Conservation (phyloP, 2,113 vertebrate species). For the Pluvianellus socialis region DNA sequence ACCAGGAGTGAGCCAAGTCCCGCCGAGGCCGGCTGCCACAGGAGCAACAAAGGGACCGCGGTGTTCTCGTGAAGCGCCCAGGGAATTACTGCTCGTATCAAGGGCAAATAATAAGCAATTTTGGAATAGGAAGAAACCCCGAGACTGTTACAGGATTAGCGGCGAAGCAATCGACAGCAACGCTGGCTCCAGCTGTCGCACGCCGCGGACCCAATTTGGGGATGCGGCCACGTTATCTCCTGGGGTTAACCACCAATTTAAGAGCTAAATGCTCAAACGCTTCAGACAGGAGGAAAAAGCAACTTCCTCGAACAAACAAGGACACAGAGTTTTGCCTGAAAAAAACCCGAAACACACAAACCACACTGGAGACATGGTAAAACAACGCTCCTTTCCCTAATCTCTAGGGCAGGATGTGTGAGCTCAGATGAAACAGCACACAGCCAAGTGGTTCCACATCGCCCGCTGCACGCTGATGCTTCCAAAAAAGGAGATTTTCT, state of each 20-base stretch:
- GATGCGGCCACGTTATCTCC: neutral
- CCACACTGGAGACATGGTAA: neutral
- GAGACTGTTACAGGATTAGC: neutral
- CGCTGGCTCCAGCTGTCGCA: neutral
- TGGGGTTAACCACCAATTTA: neutral
- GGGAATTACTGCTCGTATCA: neutral
- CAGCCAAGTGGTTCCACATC: neutral
- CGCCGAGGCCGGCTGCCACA: neutral
- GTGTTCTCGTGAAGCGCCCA: neutral
- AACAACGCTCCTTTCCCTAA: neutral
- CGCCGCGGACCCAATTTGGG: neutral
- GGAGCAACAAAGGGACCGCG: neutral
- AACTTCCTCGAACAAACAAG: neutral
- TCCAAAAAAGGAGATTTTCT: neutral
- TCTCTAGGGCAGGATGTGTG: neutral
- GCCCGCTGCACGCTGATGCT: neutral
- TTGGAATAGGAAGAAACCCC: neutral
- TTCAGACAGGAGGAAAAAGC: neutral
- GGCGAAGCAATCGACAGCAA: neutral
- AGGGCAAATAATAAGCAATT: neutral
- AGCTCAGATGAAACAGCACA: neutral
- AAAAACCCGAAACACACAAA: neutral
- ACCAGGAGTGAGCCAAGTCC: neutral
- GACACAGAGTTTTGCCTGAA: neutral
- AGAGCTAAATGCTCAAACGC: neutral